Evolutionary conservation across 2,888 invertebrate species (phyloP).

Genomic region (Carpatolechia fugitivella): DNA sequence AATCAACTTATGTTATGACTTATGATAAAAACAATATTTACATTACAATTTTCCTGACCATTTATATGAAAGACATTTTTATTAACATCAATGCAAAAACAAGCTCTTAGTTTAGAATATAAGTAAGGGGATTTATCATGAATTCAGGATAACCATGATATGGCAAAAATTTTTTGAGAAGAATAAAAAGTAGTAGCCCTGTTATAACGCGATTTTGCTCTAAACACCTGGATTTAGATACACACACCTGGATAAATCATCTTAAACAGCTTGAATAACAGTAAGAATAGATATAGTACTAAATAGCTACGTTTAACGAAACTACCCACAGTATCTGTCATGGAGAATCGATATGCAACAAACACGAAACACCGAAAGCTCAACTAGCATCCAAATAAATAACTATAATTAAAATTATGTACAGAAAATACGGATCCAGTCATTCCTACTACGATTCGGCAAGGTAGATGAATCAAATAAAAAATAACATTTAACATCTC

Average conservation of each 20-base stretch:
- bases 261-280: too few relatives aligned
- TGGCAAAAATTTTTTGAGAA: too few relatives aligned
- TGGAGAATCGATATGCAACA: constrained; percentile 50
- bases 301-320: constrained; percentile 22
- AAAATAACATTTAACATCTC: too few relatives aligned
- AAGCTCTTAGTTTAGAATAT: background rate
- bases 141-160: too few relatives aligned
- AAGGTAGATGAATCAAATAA: too few relatives aligned
- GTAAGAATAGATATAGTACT: constrained; percentile 27
- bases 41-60: background rate
- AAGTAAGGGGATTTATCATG: too few relatives aligned
- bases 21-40: background rate
- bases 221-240: too few relatives aligned
- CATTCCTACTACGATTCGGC: constrained; percentile 37
- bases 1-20: background rate
- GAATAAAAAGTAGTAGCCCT: too few relatives aligned
- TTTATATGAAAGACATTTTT: background rate
- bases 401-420: constrained; percentile 67
- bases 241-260: too few relatives aligned
- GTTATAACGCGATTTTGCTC: too few relatives aligned
- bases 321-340: constrained; percentile 56
- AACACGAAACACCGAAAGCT: constrained; percentile 58
- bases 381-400: constrained; percentile 68
- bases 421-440: constrained; percentile 54
- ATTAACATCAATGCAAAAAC: background rate